Evolutionary conservation across 2,113 vertebrate species (phyloP).

Genomic region (Muntiacus reevesi): DNA sequence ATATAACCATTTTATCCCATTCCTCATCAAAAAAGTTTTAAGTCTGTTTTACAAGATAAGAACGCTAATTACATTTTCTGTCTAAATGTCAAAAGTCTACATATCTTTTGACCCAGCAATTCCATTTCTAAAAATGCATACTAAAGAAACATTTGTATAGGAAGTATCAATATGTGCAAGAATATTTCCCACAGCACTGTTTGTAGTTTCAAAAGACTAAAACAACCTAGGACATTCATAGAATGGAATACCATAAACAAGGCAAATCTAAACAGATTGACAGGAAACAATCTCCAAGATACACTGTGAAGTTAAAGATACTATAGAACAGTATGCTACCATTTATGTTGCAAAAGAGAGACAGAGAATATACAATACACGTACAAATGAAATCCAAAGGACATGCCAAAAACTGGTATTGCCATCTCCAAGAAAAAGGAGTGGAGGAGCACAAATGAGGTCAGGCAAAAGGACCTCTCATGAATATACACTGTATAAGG

Average conservation of each 20-base stretch:
- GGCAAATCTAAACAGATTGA: background rate
- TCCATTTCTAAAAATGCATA: background rate
- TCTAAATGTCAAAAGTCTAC: background rate
- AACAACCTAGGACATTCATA: background rate
- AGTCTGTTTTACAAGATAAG: background rate
- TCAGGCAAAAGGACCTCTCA: background rate
- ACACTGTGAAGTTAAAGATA: background rate
- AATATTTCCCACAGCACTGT: background rate
- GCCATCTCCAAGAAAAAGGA: background rate
- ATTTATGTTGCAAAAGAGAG: background rate
- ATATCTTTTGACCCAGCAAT: background rate
- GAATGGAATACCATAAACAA: background rate
- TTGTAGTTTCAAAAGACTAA: background rate
- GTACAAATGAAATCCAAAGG: background rate
- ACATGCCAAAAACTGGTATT: background rate
- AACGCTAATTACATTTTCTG: background rate
- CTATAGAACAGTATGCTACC: background rate
- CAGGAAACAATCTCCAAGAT: background rate
- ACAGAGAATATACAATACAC: background rate
- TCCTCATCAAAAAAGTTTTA: background rate
- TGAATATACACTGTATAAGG: background rate
- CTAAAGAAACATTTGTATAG: background rate
- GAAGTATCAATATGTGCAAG: background rate
- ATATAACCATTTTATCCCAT: background rate
- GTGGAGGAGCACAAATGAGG: background rate